Percentiles rank a stretch among this genome's conserved stretches.
phyloP scores from a whole-genome alignment of 2,113 vertebrate genomes.

The Bubo blakistoni region DNA sequence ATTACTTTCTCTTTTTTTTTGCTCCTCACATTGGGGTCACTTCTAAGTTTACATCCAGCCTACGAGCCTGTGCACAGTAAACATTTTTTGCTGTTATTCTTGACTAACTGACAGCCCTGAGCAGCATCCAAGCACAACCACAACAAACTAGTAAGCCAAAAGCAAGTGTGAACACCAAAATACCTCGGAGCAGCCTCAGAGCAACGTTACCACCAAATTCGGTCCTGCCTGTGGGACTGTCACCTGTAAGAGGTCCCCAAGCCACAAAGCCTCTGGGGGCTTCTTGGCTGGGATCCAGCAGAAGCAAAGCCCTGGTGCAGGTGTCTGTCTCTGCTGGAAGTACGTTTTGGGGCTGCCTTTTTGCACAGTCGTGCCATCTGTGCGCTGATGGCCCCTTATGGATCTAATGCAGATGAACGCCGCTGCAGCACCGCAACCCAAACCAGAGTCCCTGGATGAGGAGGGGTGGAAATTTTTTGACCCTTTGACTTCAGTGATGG shows the following conservation, averaged over 20 bases:
- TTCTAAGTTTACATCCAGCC: not conserved
- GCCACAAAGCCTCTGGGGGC: not conserved
- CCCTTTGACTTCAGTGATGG: not conserved
- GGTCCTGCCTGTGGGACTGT: not conserved
- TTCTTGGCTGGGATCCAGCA: not conserved
- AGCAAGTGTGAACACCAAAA: fast-evolving
- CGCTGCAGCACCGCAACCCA: not conserved
- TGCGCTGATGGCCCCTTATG: not conserved
- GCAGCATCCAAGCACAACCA: not conserved
- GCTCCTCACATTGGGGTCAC: not conserved
- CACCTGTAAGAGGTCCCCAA: not conserved
- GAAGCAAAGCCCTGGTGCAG: not conserved
- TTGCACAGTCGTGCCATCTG: too few species aligned
- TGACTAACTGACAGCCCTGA: not conserved
- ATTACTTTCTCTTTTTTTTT: not conserved
- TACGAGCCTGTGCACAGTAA: not conserved
- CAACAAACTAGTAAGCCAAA: not conserved
- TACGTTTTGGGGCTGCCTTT: not conserved
- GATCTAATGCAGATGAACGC: fast-evolving
- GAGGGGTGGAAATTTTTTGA: not conserved
- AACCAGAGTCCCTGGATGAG: fast-evolving
- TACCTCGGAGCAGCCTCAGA: fast-evolving
- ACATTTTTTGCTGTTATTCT: not conserved
- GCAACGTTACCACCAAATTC: fast-evolving
- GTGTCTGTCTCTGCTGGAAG: not conserved